Base-by-base conservation (phyloP, 1,140 invertebrate genomes). In the Drosophila hydei region DNA sequence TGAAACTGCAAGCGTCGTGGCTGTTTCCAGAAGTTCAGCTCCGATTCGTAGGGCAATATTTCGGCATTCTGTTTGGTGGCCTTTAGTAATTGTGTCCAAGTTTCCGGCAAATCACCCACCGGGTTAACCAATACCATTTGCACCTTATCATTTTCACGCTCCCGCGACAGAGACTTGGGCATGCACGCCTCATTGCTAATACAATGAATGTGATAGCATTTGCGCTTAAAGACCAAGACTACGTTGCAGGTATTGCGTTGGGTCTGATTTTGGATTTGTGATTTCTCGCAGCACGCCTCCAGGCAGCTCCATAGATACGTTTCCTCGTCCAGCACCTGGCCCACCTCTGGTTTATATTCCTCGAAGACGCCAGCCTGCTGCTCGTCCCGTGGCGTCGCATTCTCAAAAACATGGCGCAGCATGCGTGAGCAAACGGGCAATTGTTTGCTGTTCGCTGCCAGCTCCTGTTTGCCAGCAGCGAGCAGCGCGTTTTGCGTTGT, bases 41-140 rank as follows among this genome's bases (percentile, higher is more conserved):
- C 67, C 7, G 80, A 61, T 11, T 89, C 73, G 21, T 87, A 79
- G 4, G 77, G 61, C 40, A 89, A 14, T 0, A 83, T 68, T 43
- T 83, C 76, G 6, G 61, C 75, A 16, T 45, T 77, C 47, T 55
- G 70, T 25, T 91, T 91, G 40, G 70, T 60, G 4, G 63, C 63
- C 42, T 91, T 91, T 3, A 94, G 75, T 0, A 94, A 84, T 60
- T 95, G 93, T 19, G 85, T 91, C 94, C 94, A 95, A 11, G 87
- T 68, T 16, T 72, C 56, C n/a, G 55, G 8, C 5, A 23, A 7
- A 1, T 76, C 72, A 11, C 71, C 89, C n/a, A 94, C 92, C 5
- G 96, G 95, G 91, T 94, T 95, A 1, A 97, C 95, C 48, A 96
- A 90, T 12, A 97, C 94, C 95, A 97, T 96, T 54, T 93, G 94